phyloP scores from a whole-genome alignment of 2,888 invertebrate genomes.

The Thysanoteuthis rhombus region DNA sequence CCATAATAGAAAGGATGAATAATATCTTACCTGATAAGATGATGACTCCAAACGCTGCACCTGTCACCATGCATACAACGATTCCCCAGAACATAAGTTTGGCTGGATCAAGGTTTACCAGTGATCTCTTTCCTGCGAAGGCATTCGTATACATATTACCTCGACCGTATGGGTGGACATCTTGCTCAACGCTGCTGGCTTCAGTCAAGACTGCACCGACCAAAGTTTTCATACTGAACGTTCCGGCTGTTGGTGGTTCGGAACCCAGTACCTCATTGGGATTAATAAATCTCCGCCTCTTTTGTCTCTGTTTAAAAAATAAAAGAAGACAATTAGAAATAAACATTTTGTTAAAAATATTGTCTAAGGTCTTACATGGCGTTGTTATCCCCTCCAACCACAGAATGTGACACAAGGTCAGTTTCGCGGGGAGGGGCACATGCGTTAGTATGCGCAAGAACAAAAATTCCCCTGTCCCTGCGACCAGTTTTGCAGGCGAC shows the following conservation, averaged over 20 bases:
- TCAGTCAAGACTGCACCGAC: not conserved
- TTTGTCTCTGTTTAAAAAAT: not conserved
- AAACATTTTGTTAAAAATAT: too few relatives aligned
- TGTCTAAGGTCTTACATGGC: too few relatives aligned
- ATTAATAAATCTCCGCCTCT: not conserved
- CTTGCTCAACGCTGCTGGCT: not conserved
- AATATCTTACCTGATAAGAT: slow-evolving; percentile 23
- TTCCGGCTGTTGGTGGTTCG: not conserved
- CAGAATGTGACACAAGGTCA: too few relatives aligned
- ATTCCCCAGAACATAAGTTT: slow-evolving; percentile 29
- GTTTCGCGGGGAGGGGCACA: too few relatives aligned
- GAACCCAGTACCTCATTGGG: not conserved
- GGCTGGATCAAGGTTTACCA: not conserved
- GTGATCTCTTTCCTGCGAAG: not conserved
- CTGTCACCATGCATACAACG: not conserved
- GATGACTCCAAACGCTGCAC: slow-evolving; percentile 2
- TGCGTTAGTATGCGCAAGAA: too few relatives aligned
- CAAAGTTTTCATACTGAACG: not conserved
- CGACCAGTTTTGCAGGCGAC: too few relatives aligned
- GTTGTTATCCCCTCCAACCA: too few relatives aligned
- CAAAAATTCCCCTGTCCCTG: too few relatives aligned
- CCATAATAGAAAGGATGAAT: not conserved
- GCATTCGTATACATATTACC: slow-evolving; percentile 31
- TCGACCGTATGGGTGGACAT: slow-evolving; percentile 26
- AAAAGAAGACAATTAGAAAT: not conserved